phyloP scores from a whole-genome alignment of 2,888 invertebrate genomes.

The Cheiracanthium punctorium region DNA sequence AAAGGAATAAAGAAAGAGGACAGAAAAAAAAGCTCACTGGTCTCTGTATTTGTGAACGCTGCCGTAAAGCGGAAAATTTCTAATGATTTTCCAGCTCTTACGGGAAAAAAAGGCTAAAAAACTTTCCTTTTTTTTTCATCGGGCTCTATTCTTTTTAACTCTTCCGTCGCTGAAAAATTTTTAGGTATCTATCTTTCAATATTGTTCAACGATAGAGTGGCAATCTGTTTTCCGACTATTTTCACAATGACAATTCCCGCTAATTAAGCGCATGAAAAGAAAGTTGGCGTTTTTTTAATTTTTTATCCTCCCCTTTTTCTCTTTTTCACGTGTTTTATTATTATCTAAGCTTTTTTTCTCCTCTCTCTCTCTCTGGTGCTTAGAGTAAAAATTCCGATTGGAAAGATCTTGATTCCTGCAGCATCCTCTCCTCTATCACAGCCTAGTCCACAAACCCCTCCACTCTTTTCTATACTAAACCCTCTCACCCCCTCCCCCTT shows the following conservation, averaged over 20 bases:
- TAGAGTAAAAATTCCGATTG: conserved; percentile 54
- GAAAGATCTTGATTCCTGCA: conserved; percentile 36
- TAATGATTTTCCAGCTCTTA: conserved; percentile 59
- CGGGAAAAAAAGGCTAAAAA: conserved; percentile 27
- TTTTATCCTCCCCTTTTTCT: too few species aligned
- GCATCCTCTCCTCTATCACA: background rate
- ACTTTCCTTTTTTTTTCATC: conserved; percentile 14
- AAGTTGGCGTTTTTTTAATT: conserved; percentile 27
- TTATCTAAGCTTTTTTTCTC: conserved; percentile 17
- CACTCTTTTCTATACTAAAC: conserved; percentile 18
- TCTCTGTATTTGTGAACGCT: conserved; percentile 53
- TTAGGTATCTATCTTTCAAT: conserved; percentile 59
- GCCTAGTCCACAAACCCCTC: background rate
- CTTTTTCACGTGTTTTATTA: conserved; percentile 23
- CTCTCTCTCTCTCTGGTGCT: background rate
- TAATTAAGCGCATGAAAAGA: conserved; percentile 64
- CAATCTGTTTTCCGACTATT: conserved; percentile 67
- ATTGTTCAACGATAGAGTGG: conserved; percentile 42
- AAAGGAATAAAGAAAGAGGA: conserved; percentile 22
- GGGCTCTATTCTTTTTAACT: conserved; percentile 46
- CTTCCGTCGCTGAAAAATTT: conserved; percentile 53
- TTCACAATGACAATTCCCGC: conserved; percentile 70
- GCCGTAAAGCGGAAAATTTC: conserved; percentile 67
- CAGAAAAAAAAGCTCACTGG: conserved; percentile 18
- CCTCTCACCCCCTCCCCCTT: background rate